Conservation (phyloP, 1,140 invertebrate species). For the Melitaea cinxia region DNA sequence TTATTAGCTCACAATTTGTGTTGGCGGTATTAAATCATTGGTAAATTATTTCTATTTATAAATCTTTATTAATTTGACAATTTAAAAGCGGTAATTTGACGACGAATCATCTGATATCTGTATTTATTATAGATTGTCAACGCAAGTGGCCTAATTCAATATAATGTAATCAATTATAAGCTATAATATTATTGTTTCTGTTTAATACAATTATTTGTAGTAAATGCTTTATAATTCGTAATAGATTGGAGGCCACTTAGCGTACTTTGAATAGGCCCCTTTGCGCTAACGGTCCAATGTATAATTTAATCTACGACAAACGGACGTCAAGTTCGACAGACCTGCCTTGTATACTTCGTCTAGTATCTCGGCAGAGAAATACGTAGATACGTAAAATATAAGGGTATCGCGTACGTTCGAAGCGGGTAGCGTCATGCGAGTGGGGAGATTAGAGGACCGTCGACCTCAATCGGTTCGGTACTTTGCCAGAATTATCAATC, state of each 20-base stretch:
- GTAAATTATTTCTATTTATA: conserved; percentile 8
- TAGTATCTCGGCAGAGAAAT: conserved; percentile 40
- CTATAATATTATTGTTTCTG: conserved; percentile 26
- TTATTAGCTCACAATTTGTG: conserved; percentile 33
- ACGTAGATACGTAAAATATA: not conserved
- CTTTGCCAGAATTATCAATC: not conserved
- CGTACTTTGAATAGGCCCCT: conserved; percentile 40
- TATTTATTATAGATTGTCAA: conserved; percentile 45
- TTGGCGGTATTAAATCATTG: not conserved
- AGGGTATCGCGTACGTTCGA: conserved; percentile 4
- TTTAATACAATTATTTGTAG: conserved; percentile 23
- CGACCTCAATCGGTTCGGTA: not conserved
- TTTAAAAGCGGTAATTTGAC: conserved; percentile 40
- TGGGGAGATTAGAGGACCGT: conserved; percentile 4
- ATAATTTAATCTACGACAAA: conserved; percentile 11
- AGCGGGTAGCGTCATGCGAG: conserved; percentile 11
- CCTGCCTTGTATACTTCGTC: conserved; percentile 45
- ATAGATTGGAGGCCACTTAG: conserved; percentile 34
- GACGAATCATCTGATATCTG: conserved; percentile 43
- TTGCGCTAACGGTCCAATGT: conserved; percentile 39
- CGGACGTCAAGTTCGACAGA: conserved; percentile 23
- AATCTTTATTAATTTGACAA: not conserved
- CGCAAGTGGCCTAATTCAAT: conserved; percentile 48
- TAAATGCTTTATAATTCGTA: conserved; percentile 21
- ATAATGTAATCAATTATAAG: conserved; percentile 35